These are phyloP conservation scores for Coregonus sp. DNA, from an alignment of 2,797 vertebrate species.

Conservation along the genomic window DNA sequence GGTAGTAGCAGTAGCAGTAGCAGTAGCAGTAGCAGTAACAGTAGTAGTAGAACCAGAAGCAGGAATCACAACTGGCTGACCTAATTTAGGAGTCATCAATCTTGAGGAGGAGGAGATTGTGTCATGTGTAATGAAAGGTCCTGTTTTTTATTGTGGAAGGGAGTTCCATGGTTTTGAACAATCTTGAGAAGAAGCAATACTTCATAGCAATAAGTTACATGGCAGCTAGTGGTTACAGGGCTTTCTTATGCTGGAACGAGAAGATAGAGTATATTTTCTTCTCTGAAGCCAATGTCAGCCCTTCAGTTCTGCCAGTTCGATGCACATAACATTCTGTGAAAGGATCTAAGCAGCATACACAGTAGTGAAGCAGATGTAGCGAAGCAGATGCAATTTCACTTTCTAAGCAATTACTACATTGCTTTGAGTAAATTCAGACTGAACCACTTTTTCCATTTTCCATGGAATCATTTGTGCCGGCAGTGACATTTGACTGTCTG, in stretches of 20 bases:
- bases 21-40: background rate
- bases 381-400: background rate
- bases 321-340: background rate
- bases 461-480: constrained; percentile 52
- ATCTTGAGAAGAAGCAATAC: constrained; percentile 47
- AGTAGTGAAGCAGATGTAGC: background rate
- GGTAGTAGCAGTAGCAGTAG: background rate
- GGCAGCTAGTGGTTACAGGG: background rate
- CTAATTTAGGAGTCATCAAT: constrained; percentile 32
- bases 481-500: constrained; percentile 51
- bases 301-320: background rate
- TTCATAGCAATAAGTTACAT: constrained; percentile 24
- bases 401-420: background rate
- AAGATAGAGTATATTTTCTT: background rate
- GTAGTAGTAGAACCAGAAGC: constrained; percentile 20
- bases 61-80: constrained; percentile 51
- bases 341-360: background rate
- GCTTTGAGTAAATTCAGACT: background rate
- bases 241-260: background rate
- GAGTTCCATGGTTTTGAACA: constrained; percentile 37
- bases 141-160: constrained; percentile 52
- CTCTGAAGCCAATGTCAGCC: background rate
- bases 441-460: constrained; percentile 48
- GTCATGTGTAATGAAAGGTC: constrained; percentile 22
- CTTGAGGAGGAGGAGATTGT: constrained; percentile 13